These are phyloP conservation scores for Ictidomys tridecemlineatus DNA, from an alignment of 2,113 vertebrate genomes.

Conservation along the genomic window DNA sequence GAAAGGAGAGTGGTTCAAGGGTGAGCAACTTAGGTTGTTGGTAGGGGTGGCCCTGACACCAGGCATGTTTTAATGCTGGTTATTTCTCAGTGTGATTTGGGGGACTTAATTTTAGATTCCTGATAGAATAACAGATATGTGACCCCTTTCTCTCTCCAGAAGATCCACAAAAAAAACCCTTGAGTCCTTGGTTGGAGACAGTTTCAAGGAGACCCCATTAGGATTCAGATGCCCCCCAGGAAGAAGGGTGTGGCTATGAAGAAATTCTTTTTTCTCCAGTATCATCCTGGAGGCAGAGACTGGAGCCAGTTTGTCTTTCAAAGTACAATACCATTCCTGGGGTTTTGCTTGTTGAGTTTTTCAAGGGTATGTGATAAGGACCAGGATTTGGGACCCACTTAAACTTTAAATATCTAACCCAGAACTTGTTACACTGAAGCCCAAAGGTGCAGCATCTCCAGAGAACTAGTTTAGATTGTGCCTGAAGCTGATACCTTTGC, in stretches of 20 bases:
- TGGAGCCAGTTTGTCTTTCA: no score
- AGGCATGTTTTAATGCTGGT: not conserved
- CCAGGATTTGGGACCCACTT: no score
- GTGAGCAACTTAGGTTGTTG: not conserved
- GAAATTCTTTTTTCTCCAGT: not conserved
- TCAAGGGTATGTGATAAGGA: no score
- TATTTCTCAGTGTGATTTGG: not conserved
- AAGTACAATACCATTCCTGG: no score
- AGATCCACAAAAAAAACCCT: not conserved
- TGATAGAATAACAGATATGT: not conserved
- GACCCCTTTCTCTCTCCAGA: not conserved
- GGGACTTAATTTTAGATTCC: not conserved
- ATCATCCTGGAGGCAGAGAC: no score
- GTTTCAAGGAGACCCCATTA: constrained; percentile 28
- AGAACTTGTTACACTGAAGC: no score
- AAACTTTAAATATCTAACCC: no score
- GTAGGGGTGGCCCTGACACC: not conserved
- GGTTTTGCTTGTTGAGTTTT: no score
- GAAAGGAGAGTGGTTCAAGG: not conserved
- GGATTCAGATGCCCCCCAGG: not conserved
- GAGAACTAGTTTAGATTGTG: no score
- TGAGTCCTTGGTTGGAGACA: constrained; percentile 36
- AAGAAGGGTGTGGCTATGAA: not conserved
- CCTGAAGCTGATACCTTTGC: no score
- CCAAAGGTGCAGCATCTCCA: no score